Conservation (phyloP, 2,113 vertebrate genomes). For the Microtus pennsylvanicus region DNA sequence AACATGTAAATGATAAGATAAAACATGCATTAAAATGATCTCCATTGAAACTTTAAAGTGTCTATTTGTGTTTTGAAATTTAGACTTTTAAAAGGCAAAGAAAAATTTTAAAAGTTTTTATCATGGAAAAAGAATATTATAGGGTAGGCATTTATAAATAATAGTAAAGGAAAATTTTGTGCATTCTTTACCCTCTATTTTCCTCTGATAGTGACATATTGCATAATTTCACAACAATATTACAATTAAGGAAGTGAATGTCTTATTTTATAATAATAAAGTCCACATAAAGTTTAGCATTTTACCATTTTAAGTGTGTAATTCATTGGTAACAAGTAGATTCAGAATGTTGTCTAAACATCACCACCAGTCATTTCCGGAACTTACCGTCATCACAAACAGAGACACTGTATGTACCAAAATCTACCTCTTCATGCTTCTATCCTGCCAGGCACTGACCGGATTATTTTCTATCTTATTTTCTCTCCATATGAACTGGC, state of each 20-base stretch:
- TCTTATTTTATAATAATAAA: not conserved
- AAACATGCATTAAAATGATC: not conserved
- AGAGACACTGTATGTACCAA: not conserved
- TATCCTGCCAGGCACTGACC: not conserved
- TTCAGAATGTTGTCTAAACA: not conserved
- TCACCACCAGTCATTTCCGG: not conserved
- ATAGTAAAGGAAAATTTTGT: not conserved
- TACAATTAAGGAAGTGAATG: not conserved
- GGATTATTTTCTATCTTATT: not conserved
- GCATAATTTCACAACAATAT: not conserved
- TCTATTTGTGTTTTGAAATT: not conserved
- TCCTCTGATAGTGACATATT: not conserved
- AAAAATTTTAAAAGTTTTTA: not conserved
- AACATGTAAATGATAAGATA: not conserved
- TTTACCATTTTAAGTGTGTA: not conserved
- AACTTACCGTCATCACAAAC: not conserved
- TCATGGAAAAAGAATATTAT: not conserved
- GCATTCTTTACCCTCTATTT: not conserved
- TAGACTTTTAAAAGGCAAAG: constrained; percentile 14
- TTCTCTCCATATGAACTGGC: not conserved
- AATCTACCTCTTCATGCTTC: not conserved
- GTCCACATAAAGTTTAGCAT: not conserved
- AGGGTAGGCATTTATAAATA: not conserved
- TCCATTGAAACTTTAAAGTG: not conserved
- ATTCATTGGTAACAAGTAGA: not conserved